These are phyloP conservation scores for Eulemur macaco DNA, from an alignment of 2,113 vertebrate genomes.

Conservation along the genomic window DNA sequence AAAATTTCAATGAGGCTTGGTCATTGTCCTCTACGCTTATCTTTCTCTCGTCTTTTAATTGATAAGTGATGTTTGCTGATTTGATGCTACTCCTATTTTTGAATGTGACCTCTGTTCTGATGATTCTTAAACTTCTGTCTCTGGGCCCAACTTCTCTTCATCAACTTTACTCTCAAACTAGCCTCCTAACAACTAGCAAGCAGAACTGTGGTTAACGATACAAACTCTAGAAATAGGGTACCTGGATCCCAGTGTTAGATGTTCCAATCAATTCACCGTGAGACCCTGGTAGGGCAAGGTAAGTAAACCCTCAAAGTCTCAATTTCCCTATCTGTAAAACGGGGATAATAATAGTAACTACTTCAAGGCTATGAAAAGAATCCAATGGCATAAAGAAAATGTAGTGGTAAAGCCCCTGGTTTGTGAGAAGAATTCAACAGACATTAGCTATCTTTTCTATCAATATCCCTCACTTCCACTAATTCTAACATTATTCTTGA, in stretches of 20 bases:
- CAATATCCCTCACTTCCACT: not conserved
- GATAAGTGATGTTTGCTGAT: not conserved
- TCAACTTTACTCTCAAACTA: not conserved
- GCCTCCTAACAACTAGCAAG: not conserved
- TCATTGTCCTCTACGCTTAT: not conserved
- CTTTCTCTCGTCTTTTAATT: not conserved
- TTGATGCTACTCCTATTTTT: not conserved
- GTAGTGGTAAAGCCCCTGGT: not conserved
- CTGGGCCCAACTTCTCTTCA: not conserved
- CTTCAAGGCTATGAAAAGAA: not conserved
- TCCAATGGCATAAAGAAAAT: slow-evolving; percentile 14
- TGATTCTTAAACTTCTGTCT: not conserved
- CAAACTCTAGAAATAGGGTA: not conserved
- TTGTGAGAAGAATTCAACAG: not conserved
- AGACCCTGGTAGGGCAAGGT: not conserved
- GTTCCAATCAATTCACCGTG: not conserved
- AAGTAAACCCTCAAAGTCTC: not conserved
- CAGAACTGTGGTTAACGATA: not conserved
- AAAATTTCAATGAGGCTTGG: not conserved
- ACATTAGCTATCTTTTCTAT: not conserved
- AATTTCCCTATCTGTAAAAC: not conserved
- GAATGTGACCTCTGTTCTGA: not conserved
- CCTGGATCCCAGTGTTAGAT: not conserved
- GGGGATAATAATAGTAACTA: not conserved
- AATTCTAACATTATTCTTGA: not conserved